Base-by-base conservation (phyloP, 1,140 invertebrate genomes). In the Phymorhynchus buccinoides region DNA sequence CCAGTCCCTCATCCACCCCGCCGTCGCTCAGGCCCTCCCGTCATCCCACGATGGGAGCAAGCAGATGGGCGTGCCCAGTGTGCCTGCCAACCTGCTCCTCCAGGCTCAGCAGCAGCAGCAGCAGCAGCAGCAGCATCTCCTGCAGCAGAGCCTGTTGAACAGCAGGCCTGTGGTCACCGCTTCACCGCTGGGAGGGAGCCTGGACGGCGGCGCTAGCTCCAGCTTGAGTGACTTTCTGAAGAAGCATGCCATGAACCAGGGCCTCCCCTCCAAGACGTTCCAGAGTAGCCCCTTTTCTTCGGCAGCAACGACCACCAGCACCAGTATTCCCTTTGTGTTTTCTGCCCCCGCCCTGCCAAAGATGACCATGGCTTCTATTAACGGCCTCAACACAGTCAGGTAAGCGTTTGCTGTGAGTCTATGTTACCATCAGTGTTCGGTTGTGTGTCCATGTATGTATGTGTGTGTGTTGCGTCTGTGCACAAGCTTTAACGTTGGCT, bases 241-340 rank as follows among this genome's bases (percentile, higher is more conserved):
- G 78, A 86, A 85, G 42, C 88, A 90, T 37, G 42, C 85, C n/a
- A 71, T 90, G 37, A 88, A 90, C 80, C 86, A 89, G 82, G 89
- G 87, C 73, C 86, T n/a, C n/a, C n/a, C 85, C 41, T 48, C 71
- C 16, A 86, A 88, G 62, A 88, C 91, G 4, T 85, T 85, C 44
- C 66, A 71, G 12, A 86, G 84, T n/a, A n/a, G n/a, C 35, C 88
- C 90, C 4, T 89, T 91, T 85, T 73, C 88, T 18, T 79, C 87
- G 22, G 79, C 88, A 6, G 83, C 85, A 62, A 73, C 27, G 39
- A 85, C 86, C 77, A 81, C 41, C 39, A 85, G 52, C 66, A 86
- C 62, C 37, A 86, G 81, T 68, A 86, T 88, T 12, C 86, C 87
- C 66, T 89, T 89, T 41, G 87, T 91, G 27, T 88, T 90, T 66